Evolutionary conservation across 2,797 vertebrate genomes (phyloP), one percentile per base, ranked within the genome.

Genomic region (Sebastes baramenuke): DNA sequence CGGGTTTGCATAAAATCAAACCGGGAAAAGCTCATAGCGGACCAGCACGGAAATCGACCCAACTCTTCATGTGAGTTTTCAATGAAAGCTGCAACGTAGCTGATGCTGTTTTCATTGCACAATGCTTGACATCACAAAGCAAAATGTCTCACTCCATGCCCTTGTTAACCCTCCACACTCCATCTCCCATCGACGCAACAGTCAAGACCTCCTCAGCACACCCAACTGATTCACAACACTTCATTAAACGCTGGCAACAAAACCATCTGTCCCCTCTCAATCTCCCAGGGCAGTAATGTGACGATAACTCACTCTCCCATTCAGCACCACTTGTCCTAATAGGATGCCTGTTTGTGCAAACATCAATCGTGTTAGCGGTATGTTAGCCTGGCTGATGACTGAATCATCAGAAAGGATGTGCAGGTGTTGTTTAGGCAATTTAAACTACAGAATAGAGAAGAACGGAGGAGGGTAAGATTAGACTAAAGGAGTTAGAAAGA

Each of bases 291-390:
- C 92, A 85, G 89, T 90, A 90, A 93, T 90, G 92, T 92, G 89
- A 92, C 86, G 25, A 93, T 94, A 94, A 93, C 89, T 93, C 89
- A 92, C 86, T 87, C 89, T 89, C 80, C 78, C 87, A 89, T 93
- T 90, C 90, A 91, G 82, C 74, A 86, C 84, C 93, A 93, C 92
- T 94, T 89, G 88, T 90, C 86, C 85, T 94, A 93, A 94, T 95
- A 83, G 91, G 87, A 85, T 87, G 84, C 87, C 90, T 90, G 84
- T 93, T 91, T 91, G 89, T 87, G 90, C 90, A 91, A 92, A 91
- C 91, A 92, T 92, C 89, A 88, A 76, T 88, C 66, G 80, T 80
- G 87, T 93, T 91, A 86, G 86, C 82, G 67, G 86, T 81, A 72
- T 81, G 86, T 89, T 78, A 79, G 73, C 72, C 60, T 6, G 62